Evolutionary conservation across 2,888 invertebrate species (phyloP).

Genomic region (Drosophila stalkeri): DNA sequence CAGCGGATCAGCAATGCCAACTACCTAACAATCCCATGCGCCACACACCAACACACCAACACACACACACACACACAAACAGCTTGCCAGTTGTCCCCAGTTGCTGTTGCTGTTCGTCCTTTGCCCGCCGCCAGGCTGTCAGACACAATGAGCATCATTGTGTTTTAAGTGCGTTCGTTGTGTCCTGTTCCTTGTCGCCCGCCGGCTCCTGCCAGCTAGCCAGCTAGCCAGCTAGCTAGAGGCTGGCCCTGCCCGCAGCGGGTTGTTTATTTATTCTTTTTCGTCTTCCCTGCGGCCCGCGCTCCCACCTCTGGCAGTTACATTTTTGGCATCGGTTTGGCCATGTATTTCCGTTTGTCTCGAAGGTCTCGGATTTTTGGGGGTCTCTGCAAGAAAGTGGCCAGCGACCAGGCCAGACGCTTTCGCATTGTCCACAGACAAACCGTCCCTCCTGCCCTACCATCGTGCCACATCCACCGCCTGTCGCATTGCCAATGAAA

Average conservation of each 20-base stretch:
- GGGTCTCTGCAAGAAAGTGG: slow-evolving; percentile 54
- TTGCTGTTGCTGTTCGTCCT: slow-evolving; percentile 14
- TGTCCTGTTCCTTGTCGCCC: slow-evolving; percentile 59
- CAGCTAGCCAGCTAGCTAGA: not conserved
- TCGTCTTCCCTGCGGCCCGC: slow-evolving; percentile 37
- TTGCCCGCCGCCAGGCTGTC: slow-evolving; percentile 62
- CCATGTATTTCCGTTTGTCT: slow-evolving; percentile 70
- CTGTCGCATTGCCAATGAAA: slow-evolving; percentile 64
- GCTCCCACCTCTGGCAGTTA: slow-evolving; percentile 20
- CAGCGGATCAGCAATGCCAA: slow-evolving; percentile 60
- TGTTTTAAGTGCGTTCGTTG: slow-evolving; percentile 81
- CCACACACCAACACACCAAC: not conserved
- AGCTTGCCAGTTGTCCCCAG: slow-evolving; percentile 31
- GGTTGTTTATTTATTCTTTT: slow-evolving; percentile 79
- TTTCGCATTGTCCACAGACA: slow-evolving; percentile 38
- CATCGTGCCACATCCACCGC: slow-evolving; percentile 4
- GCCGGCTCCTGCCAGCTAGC: not conserved
- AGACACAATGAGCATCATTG: slow-evolving; percentile 81
- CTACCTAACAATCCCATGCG: not conserved
- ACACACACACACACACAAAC: slow-evolving; percentile 1
- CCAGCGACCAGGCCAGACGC: slow-evolving; percentile 40
- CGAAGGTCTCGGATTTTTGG: slow-evolving; percentile 23
- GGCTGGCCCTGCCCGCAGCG: slow-evolving; percentile 25
- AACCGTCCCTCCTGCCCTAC: not conserved
- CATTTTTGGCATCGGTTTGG: slow-evolving; percentile 75